phyloP scores from a whole-genome alignment of 2,888 invertebrate species.

The Galerucella pusilla region DNA sequence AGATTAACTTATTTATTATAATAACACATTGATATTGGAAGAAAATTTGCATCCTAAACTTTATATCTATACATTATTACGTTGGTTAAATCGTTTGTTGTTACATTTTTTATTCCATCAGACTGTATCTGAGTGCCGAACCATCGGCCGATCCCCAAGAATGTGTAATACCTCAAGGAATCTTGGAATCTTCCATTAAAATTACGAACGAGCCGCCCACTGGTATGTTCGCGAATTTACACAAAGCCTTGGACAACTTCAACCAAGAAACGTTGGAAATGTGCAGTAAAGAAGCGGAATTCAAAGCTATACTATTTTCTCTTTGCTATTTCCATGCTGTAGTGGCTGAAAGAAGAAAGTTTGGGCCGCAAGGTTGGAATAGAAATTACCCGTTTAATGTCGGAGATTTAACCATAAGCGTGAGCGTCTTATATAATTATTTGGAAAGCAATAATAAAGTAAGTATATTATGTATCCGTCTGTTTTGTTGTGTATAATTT shows the following conservation, averaged over 20 bases:
- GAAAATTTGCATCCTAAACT: too few species aligned
- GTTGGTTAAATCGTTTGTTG: too few species aligned
- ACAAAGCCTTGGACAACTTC: constrained; percentile 93
- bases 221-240: constrained; percentile 94
- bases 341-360: constrained; percentile 91
- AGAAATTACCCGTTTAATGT: constrained; percentile 82
- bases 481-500: too few species aligned
- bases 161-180: constrained; percentile 83
- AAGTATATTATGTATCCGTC: neutral
- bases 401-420: constrained; percentile 92
- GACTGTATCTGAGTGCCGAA: constrained; percentile 89
- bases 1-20: too few species aligned
- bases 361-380: constrained; percentile 96
- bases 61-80: too few species aligned
- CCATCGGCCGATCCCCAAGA: constrained; percentile 77
- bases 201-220: constrained; percentile 97
- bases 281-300: constrained; percentile 93
- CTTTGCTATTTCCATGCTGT: constrained; percentile 96
- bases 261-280: constrained; percentile 92
- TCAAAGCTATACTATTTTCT: constrained; percentile 88
- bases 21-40: too few species aligned
- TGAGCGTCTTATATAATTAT: constrained; percentile 90
- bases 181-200: constrained; percentile 92
- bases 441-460: constrained; percentile 85
- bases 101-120: constrained; percentile 45